Conservation (phyloP, 2,113 vertebrate species). For the Onychorhynchus coronatus region DNA sequence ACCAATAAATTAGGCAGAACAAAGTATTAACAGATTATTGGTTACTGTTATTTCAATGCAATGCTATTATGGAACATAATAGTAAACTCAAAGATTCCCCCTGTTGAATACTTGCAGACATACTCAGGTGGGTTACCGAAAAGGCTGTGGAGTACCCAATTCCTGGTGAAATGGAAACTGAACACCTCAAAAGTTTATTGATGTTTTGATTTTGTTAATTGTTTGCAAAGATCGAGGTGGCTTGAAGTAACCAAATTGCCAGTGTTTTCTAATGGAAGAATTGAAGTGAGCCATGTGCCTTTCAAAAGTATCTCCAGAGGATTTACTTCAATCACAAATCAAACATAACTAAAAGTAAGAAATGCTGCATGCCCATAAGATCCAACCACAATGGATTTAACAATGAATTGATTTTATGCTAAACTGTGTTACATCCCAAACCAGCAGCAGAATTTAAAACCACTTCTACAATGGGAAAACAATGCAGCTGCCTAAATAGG, state of each 20-base stretch:
- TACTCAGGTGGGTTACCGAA: background rate
- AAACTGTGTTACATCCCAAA: slow-evolving; percentile 21
- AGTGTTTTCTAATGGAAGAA: background rate
- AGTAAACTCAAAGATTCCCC: background rate
- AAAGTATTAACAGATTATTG: background rate
- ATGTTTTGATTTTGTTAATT: background rate
- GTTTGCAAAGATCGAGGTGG: background rate
- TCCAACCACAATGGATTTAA: slow-evolving; percentile 37
- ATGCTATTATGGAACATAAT: background rate
- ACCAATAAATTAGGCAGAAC: background rate
- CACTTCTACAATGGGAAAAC: background rate
- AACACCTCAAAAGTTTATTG: background rate
- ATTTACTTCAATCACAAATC: slow-evolving; percentile 14
- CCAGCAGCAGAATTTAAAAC: slow-evolving; percentile 37
- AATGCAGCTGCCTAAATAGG: background rate
- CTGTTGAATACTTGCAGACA: background rate
- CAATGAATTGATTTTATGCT: slow-evolving; percentile 52
- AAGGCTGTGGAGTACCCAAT: background rate
- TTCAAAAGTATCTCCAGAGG: background rate
- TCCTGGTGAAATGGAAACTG: background rate
- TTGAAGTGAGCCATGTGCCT: background rate
- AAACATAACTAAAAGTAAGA: background rate
- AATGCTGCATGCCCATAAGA: slow-evolving; percentile 14
- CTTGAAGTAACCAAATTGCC: background rate
- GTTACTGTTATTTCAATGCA: background rate